Evolutionary conservation across 2,113 vertebrate species (phyloP).

Genomic region (Pelecanus crispus): DNA sequence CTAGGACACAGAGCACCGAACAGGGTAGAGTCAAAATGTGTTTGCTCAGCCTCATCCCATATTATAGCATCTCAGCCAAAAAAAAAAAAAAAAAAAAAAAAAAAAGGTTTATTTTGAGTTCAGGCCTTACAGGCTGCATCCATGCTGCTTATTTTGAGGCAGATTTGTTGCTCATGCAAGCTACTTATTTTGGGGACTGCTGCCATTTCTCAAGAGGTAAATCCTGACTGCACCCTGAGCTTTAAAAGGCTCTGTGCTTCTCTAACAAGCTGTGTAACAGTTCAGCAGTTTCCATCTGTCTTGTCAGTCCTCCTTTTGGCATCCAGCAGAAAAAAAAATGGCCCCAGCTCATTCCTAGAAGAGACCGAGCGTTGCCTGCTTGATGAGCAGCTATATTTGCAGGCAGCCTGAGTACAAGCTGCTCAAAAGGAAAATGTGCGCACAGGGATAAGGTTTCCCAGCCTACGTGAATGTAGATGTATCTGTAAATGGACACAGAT

Average conservation of each 20-base stretch:
- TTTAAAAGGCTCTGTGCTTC: not conserved
- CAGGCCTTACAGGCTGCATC: not conserved
- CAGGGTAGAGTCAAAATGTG: not conserved
- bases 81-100: not conserved
- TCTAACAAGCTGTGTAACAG: not conserved
- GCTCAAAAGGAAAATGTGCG: not conserved
- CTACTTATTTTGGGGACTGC: not conserved
- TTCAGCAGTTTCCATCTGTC: not conserved
- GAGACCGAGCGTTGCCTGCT: not conserved
- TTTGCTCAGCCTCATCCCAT: not conserved
- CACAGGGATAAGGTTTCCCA: not conserved
- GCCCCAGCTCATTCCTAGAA: not conserved
- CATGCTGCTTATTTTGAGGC: not conserved
- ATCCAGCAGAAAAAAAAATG: not conserved
- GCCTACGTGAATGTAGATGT: not conserved
- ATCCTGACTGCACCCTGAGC: not conserved
- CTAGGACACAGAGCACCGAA: not conserved
- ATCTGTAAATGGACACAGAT: not conserved
- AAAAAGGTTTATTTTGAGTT: not conserved
- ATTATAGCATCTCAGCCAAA: not conserved
- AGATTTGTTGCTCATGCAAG: not conserved
- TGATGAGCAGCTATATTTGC: not conserved
- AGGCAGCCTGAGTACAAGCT: not conserved
- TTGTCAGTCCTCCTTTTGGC: not conserved
- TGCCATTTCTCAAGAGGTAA: not conserved